phyloP scores from a whole-genome alignment of 1,140 invertebrate genomes.

The Colletes gigas region DNA sequence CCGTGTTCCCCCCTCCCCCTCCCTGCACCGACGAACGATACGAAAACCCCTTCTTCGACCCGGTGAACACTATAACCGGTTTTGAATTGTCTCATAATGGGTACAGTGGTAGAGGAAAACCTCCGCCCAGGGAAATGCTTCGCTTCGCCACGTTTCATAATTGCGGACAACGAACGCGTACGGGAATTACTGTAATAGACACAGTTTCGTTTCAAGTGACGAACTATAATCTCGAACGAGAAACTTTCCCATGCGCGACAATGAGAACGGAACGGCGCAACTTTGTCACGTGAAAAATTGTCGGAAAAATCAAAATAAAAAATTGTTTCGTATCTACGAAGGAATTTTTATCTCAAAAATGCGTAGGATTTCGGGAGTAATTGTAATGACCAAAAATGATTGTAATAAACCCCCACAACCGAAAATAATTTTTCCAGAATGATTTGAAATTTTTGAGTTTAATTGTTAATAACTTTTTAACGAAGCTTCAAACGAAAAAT shows the following conservation, averaged over 20 bases:
- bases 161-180: not conserved
- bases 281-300: no score
- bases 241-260: not conserved
- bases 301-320: no score
- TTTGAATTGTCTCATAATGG: not conserved
- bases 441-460: no score
- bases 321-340: no score
- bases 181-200: not conserved
- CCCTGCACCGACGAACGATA: not conserved
- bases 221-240: not conserved
- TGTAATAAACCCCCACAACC: no score
- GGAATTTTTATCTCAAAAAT: no score
- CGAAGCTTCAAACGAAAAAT: no score
- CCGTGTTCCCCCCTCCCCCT: not conserved
- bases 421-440: no score
- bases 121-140: not conserved
- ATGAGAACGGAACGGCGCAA: not conserved
- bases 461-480: no score
- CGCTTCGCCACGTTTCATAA: not conserved
- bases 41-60: not conserved
- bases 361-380: no score
- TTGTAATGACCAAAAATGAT: no score
- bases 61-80: conserved; percentile 1
- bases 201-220: not conserved
- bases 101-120: not conserved